phyloP scores from a whole-genome alignment of 2,888 invertebrate species.

The Heliconius hortense region DNA sequence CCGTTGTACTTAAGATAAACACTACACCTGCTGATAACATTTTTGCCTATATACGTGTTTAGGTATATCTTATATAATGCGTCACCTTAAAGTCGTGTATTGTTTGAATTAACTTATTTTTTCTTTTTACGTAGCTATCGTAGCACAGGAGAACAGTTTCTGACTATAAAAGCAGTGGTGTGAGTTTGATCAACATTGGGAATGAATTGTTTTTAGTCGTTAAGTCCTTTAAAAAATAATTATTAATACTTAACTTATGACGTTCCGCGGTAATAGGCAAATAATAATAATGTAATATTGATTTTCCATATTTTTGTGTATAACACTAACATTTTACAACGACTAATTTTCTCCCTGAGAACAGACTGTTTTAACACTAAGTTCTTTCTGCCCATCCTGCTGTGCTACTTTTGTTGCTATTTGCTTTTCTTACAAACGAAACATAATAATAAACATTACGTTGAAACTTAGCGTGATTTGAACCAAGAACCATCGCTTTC shows the following conservation, averaged over 20 bases:
- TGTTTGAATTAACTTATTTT: background rate
- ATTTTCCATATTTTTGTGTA: no score
- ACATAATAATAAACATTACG: no score
- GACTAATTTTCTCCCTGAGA: no score
- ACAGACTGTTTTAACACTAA: no score
- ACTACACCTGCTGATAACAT: constrained; percentile 3
- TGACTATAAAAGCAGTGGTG: background rate
- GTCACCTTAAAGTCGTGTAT: background rate
- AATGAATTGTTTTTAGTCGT: background rate
- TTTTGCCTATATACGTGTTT: background rate
- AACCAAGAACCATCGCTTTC: background rate
- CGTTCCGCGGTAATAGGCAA: no score
- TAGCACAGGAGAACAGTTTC: background rate
- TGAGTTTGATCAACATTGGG: background rate
- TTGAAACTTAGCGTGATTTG: background rate
- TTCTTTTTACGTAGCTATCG: background rate
- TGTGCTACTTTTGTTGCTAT: no score
- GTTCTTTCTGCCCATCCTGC: no score
- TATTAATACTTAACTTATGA: no score
- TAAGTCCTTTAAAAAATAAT: no score
- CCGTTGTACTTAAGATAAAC: background rate
- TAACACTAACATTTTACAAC: no score
- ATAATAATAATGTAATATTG: no score
- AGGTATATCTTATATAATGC: background rate
- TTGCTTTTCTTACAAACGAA: no score